phyloP scores from a whole-genome alignment of 2,113 vertebrate genomes.

The Hypanus sabinus region DNA sequence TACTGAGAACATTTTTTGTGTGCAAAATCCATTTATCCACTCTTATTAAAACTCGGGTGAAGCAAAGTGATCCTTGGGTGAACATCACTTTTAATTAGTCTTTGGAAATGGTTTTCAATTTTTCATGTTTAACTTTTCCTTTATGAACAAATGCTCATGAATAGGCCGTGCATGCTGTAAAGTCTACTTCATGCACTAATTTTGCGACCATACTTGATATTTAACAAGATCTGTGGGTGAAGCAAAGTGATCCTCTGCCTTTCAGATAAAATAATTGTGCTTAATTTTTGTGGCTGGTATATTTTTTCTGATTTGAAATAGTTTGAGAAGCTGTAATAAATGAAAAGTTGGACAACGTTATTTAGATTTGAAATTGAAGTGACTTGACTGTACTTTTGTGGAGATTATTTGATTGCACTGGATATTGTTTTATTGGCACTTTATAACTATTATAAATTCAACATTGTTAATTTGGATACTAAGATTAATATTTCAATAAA shows the following conservation, averaged over 20 bases:
- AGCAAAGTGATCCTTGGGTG: too few relatives aligned
- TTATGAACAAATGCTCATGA: neutral
- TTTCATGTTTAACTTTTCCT: neutral
- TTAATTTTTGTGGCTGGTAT: neutral
- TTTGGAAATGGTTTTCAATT: too few relatives aligned
- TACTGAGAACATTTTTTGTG: neutral
- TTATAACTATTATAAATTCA: too few relatives aligned
- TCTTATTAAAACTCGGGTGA: neutral
- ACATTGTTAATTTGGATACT: neutral
- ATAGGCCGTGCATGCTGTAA: neutral
- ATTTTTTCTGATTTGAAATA: too few relatives aligned
- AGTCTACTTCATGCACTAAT: too few relatives aligned
- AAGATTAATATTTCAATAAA: too few relatives aligned
- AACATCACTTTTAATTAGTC: neutral
- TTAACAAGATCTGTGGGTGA: neutral
- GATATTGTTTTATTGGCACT: too few relatives aligned
- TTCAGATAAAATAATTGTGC: neutral
- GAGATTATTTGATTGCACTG: too few relatives aligned
- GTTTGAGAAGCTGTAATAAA: too few relatives aligned
- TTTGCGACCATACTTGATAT: neutral
- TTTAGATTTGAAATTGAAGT: neutral
- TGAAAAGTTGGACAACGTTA: neutral
- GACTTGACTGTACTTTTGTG: neutral
- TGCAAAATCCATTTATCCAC: neutral
- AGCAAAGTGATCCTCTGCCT: neutral